Conservation (phyloP, 2,888 invertebrate genomes). For the Masnerella sp. region DNA sequence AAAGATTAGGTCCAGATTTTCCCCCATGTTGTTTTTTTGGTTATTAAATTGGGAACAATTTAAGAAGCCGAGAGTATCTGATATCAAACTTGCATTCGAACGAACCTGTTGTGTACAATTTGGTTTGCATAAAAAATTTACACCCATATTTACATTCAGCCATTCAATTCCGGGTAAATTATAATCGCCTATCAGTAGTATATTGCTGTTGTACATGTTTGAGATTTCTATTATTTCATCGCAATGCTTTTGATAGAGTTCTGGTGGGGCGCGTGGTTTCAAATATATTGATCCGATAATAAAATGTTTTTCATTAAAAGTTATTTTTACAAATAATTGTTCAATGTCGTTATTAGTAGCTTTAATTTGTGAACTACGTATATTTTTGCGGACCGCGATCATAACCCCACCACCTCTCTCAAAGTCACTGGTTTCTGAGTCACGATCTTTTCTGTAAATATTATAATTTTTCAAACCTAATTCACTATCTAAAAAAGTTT, state of each 20-base stretch:
- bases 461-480: constrained; percentile 5
- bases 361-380: not conserved
- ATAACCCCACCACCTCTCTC: constrained; percentile 3
- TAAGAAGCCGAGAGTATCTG: not conserved
- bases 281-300: constrained; percentile 4
- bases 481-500: not conserved
- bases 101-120: not conserved
- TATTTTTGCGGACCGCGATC: not conserved
- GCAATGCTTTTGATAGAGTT: not conserved
- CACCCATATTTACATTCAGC: not conserved
- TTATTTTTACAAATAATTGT: not conserved
- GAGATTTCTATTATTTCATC: too few species aligned
- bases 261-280: not conserved
- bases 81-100: not conserved
- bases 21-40: not conserved
- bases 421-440: not conserved
- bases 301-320: not conserved
- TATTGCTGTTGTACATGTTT: too few species aligned
- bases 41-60: constrained; percentile 5
- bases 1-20: not conserved
- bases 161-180: not conserved
- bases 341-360: not conserved
- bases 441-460: constrained; percentile 16
- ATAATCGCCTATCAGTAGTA: too few species aligned
- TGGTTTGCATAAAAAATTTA: not conserved